Conservation (phyloP, 2,113 vertebrate species). For the Gobius niger region DNA sequence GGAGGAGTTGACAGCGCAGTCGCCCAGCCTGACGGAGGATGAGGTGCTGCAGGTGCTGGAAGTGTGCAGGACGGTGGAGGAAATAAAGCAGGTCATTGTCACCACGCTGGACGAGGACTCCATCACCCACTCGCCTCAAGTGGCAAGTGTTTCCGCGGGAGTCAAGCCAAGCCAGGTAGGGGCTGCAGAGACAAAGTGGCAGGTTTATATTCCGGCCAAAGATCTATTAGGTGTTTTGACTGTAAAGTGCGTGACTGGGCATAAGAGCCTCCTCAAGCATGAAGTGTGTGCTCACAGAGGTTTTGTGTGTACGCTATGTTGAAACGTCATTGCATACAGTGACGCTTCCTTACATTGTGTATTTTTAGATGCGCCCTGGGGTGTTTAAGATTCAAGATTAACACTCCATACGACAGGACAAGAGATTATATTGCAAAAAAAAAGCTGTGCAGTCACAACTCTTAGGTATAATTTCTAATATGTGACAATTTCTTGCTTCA, state of each 20-base stretch:
- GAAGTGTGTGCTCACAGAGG: not conserved
- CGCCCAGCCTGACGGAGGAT: conserved; percentile 31
- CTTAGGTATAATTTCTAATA: no score
- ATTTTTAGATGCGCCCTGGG: not conserved
- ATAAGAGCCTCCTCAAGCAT: not conserved
- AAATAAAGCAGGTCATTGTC: conserved; percentile 51
- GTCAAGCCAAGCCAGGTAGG: conserved; percentile 63
- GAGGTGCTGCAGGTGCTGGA: conserved; percentile 55
- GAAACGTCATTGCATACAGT: not conserved
- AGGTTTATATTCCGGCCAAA: no score
- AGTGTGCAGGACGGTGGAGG: conserved; percentile 36
- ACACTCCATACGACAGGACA: no score
- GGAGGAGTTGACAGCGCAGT: conserved; percentile 19
- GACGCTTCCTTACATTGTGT: not conserved
- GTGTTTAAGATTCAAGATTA: not conserved
- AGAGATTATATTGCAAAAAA: no score
- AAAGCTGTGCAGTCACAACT: no score
- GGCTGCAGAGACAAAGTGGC: not conserved
- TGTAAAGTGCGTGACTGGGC: not conserved
- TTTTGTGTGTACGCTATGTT: not conserved
- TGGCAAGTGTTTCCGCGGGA: conserved; percentile 33
- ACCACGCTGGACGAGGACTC: conserved; percentile 48
- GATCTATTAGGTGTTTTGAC: not conserved
- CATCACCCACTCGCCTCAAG: conserved; percentile 20
- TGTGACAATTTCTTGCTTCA: no score